Evolutionary conservation across 2,888 invertebrate species (phyloP).

Genomic region (Crepidodera aurea): DNA sequence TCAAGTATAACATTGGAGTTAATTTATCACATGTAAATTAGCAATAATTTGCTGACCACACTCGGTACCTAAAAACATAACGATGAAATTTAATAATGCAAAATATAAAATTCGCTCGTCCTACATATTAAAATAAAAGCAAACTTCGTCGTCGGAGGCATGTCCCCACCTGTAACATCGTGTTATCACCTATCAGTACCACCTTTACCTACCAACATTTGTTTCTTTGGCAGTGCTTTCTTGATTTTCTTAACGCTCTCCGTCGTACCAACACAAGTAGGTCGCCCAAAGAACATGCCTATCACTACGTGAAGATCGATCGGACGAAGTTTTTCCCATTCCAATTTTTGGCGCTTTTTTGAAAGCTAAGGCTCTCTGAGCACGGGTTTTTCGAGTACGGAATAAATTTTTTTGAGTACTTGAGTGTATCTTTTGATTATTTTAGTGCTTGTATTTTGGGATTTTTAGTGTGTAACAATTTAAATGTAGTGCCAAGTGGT

Average conservation of each 20-base stretch:
- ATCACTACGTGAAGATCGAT: not conserved
- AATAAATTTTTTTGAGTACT: not conserved
- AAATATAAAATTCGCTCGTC: not conserved
- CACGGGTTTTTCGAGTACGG: not conserved
- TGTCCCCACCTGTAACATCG: not conserved
- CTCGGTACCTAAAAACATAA: not conserved
- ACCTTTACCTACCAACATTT: constrained; percentile 25
- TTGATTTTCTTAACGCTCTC: constrained; percentile 31
- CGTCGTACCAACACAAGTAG: not conserved
- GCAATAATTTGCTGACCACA: not conserved
- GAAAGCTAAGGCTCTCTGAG: not conserved
- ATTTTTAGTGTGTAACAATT: not conserved
- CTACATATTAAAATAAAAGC: not conserved
- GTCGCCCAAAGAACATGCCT: constrained; percentile 2
- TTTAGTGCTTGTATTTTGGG: not conserved
- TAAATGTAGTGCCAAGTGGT: too few relatives aligned
- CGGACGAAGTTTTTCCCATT: not conserved
- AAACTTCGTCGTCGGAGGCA: not conserved
- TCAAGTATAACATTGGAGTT: too few relatives aligned
- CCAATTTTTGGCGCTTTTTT: not conserved
- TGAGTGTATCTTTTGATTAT: not conserved
- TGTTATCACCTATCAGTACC: constrained; percentile 2
- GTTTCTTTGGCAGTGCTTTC: constrained; percentile 34
- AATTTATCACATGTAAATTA: too few relatives aligned
- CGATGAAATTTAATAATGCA: not conserved